phyloP scores from a whole-genome alignment of 2,888 invertebrate genomes.

The Rutpela maculata region DNA sequence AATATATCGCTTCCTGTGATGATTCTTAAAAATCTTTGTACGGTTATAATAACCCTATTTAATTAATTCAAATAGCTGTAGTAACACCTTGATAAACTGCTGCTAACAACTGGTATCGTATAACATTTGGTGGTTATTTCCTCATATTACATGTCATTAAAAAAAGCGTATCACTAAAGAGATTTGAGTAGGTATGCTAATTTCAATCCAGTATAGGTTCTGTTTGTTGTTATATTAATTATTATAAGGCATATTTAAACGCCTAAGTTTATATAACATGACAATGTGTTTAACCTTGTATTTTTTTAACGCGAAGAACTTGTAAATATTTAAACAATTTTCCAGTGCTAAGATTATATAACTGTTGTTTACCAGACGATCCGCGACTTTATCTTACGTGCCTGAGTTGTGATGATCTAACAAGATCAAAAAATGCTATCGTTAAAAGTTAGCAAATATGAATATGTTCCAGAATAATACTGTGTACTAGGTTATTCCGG shows the following conservation, averaged over 20 bases:
- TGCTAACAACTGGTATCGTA: not conserved
- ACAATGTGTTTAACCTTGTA: constrained; percentile 45
- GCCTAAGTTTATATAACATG: constrained; percentile 42
- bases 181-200: not conserved
- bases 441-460: no score
- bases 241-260: constrained; percentile 14
- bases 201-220: not conserved
- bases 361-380: not conserved
- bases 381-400: not conserved
- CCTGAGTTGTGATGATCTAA: not conserved
- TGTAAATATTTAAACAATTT: constrained; percentile 42
- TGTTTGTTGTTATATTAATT: constrained; percentile 3
- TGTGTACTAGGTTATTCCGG: no score
- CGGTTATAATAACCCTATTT: no score
- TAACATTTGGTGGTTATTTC: not conserved
- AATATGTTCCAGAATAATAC: no score
- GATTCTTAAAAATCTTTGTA: no score
- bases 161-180: not conserved
- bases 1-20: no score
- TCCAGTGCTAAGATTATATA: constrained; percentile 15
- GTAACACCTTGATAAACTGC: not conserved
- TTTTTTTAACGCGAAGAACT: constrained; percentile 42
- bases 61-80: no score
- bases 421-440: no score
- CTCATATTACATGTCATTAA: not conserved